Percentiles rank a stretch among this genome's conserved stretches.
These are phyloP conservation scores for Heliconius aoede DNA, from an alignment of 2,888 invertebrate genomes.

Conservation along the genomic window DNA sequence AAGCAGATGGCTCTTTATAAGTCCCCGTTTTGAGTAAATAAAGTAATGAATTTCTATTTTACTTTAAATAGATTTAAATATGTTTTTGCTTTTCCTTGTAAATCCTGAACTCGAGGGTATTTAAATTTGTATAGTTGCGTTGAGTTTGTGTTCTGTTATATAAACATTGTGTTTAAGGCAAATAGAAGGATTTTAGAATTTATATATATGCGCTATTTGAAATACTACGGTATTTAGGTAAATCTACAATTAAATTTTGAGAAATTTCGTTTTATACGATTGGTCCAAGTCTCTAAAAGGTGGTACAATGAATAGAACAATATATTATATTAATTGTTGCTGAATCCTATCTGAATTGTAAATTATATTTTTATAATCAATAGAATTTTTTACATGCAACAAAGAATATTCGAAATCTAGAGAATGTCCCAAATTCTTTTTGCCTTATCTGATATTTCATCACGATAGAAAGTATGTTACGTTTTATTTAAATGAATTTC, in stretches of 20 bases:
- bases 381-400: constrained; percentile 1
- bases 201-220: background rate
- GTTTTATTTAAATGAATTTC: background rate
- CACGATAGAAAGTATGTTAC: background rate
- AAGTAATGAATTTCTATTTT: constrained; percentile 53
- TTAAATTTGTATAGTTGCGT: constrained; percentile 21
- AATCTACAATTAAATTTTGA: background rate
- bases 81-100: constrained; percentile 27
- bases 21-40: constrained; percentile 63
- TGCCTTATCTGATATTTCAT: constrained; percentile 16
- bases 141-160: constrained; percentile 12
- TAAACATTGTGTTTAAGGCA: constrained; percentile 10
- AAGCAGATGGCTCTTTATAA: constrained; percentile 75
- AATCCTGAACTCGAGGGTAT: constrained; percentile 16
- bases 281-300: background rate
- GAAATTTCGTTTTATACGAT: background rate
- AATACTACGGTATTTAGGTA: background rate
- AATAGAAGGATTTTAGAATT: constrained; percentile 10
- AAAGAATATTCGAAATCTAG: constrained; percentile 13
- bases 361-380: background rate
- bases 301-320: background rate
- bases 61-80: constrained; percentile 40
- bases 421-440: constrained; percentile 20
- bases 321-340: background rate
- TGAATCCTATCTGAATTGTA: background rate